phyloP scores from a whole-genome alignment of 2,888 invertebrate genomes.

The Amphiduros pacificus region DNA sequence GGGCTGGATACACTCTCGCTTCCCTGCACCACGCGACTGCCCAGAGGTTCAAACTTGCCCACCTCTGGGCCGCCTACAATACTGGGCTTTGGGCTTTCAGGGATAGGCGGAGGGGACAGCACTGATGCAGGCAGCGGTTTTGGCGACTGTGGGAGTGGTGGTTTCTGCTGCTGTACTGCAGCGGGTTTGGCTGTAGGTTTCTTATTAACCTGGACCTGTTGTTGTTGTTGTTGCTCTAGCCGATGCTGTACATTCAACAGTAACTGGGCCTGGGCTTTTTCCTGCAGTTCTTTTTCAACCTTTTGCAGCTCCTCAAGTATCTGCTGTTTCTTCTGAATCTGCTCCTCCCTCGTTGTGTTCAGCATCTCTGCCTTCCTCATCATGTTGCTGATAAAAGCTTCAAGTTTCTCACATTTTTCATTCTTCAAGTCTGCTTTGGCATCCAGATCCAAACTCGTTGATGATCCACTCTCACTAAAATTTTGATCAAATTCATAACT shows the following conservation, averaged over 20 bases:
- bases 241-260: constrained; percentile 29
- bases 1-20: not conserved
- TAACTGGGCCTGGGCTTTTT: constrained; percentile 62
- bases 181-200: not conserved
- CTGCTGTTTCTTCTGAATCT: constrained; percentile 69
- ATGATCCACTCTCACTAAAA: constrained; percentile 15
- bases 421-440: constrained; percentile 37
- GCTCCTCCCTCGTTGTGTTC: constrained; percentile 63
- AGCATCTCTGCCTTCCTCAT: constrained; percentile 55
- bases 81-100: not conserved
- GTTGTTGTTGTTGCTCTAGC: not conserved
- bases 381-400: constrained; percentile 58
- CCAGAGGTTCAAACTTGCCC: not conserved
- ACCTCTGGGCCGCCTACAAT: too few relatives aligned
- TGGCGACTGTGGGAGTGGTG: not conserved
- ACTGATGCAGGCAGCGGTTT: not conserved
- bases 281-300: constrained; percentile 72
- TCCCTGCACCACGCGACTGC: too few relatives aligned
- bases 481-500: constrained; percentile 31
- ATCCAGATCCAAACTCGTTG: constrained; percentile 13
- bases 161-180: not conserved
- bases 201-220: not conserved
- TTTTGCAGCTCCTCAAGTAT: constrained; percentile 73
- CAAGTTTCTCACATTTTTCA: constrained; percentile 56
- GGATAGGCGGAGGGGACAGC: not conserved